Percentiles rank a stretch among this genome's conserved stretches.
Conservation (phyloP, 2,797 vertebrate species). For the Sebastes taczanowskii region DNA sequence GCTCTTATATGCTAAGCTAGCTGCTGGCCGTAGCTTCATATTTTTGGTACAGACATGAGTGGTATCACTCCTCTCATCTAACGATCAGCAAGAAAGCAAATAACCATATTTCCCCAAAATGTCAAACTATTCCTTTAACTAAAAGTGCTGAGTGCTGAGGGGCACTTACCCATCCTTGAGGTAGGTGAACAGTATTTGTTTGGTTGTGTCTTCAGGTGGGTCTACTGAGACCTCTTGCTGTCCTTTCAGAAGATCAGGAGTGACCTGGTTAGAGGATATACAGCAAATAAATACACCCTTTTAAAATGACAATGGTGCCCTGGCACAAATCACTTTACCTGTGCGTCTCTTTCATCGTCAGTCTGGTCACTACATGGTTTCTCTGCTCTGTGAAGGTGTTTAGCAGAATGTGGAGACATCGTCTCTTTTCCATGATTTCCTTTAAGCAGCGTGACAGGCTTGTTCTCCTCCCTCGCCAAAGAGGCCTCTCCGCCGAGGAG, state of each 20-base stretch:
- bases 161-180: slow-evolving; percentile 90
- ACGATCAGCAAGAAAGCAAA: background rate
- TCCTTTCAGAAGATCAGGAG: slow-evolving; percentile 95
- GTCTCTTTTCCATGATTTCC: slow-evolving; percentile 37
- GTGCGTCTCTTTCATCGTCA: slow-evolving; percentile 66
- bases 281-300: slow-evolving; percentile 45
- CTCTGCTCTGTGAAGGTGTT: slow-evolving; percentile 45
- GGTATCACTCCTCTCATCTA: background rate
- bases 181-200: slow-evolving; percentile 91
- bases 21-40: background rate
- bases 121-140: background rate
- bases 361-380: slow-evolving; percentile 43
- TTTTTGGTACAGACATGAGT: background rate
- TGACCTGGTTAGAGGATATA: slow-evolving; percentile 83
- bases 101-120: background rate
- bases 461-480: slow-evolving; percentile 41
- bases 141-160: background rate
- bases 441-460: slow-evolving; percentile 5
- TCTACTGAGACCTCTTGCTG: slow-evolving; percentile 89
- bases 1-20: background rate
- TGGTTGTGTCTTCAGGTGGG: slow-evolving; percentile 89
- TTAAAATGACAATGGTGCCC: background rate
- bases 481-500: slow-evolving; percentile 48
- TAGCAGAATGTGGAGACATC: slow-evolving; percentile 28
- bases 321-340: slow-evolving; percentile 67